Evolutionary conservation across 2,888 invertebrate species (phyloP).

Genomic region (Eilema depressum): DNA sequence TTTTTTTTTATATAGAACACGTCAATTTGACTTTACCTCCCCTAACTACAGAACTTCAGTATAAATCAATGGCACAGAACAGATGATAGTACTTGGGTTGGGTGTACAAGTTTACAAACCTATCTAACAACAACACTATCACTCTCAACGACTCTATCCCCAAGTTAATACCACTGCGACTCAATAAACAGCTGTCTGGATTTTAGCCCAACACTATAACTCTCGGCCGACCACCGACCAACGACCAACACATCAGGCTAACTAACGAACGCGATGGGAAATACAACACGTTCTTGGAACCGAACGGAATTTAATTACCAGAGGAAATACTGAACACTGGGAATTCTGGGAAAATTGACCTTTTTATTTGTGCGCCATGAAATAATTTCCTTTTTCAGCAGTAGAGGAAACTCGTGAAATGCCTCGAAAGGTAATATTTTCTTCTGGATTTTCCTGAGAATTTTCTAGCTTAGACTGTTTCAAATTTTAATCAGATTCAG

Average conservation of each 20-base stretch:
- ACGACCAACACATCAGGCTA: slow-evolving; percentile 12
- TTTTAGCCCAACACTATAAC: slow-evolving; percentile 43
- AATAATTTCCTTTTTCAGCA: not conserved
- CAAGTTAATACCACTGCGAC: slow-evolving; percentile 26
- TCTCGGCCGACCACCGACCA: slow-evolving; percentile 26
- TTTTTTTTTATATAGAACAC: no score
- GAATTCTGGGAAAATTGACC: slow-evolving; percentile 16
- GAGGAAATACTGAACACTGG: slow-evolving; percentile 16
- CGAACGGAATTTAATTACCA: slow-evolving; percentile 33
- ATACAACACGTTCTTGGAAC: slow-evolving; percentile 39
- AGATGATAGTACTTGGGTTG: no score
- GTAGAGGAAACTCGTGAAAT: no score
- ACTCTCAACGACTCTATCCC: slow-evolving; percentile 28
- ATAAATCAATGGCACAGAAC: no score
- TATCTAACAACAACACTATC: no score
- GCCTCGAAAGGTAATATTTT: no score
- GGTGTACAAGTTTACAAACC: no score
- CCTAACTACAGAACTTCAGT: no score
- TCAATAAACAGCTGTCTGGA: slow-evolving; percentile 46
- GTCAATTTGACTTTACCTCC: no score
- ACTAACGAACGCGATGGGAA: slow-evolving; percentile 42
- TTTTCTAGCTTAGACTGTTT: no score
- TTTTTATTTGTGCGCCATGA: not conserved
- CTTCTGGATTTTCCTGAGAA: no score
- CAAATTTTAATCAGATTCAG: no score